Evolutionary conservation across 2,797 vertebrate genomes (phyloP), one percentile per base, ranked within the genome.

Genomic region (Chaunax sp.): DNA sequence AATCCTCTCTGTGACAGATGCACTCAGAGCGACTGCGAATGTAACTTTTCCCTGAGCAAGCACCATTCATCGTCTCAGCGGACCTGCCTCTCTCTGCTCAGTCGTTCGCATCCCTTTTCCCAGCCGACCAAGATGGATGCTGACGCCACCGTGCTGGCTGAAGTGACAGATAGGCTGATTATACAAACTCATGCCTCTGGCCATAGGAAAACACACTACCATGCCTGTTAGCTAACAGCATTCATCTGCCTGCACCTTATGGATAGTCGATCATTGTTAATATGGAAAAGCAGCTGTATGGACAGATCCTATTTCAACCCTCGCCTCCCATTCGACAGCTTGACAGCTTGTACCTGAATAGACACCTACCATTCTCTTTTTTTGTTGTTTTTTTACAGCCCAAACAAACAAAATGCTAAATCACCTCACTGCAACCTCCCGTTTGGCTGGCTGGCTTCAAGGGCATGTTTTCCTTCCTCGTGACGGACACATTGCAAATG

Each of bases 141-240:
- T 54, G 44, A 75, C 85, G 89, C 90, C 88, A 72, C 49, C 0
- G 26, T 41, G 23, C 62, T 23, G 83, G 81, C 60, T 76, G 11
- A 63, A 74, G 75, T 92, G 92, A 93, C 86, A 88, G 89, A 93
- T 92, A 88, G 88, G 83, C 80, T 68, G 83, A 90, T 92, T 87
- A 90, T 80, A 87, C 64, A 72, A 84, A 86, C 82, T 80, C 84
- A 87, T 90, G 80, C 84, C 80, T 84, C 75, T 49, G 71, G 82
- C 71, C 49, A 20, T 30, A 80, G 77, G 87, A 86, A 81, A 84
- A 69, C 67, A 79, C 77, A 77, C 80, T 81, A 82, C 84, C 81
- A 80, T 43, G 43, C 75, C 78, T 66, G 59, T 50, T 28, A 77
- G 80, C 71, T 82, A 89, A 86, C 67, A 65, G 79, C 80, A 70